Percentiles rank a stretch among this genome's conserved stretches.
These are phyloP conservation scores for Melanotaenia pygmaea DNA, from an alignment of 2,797 vertebrate species.

Conservation along the genomic window DNA sequence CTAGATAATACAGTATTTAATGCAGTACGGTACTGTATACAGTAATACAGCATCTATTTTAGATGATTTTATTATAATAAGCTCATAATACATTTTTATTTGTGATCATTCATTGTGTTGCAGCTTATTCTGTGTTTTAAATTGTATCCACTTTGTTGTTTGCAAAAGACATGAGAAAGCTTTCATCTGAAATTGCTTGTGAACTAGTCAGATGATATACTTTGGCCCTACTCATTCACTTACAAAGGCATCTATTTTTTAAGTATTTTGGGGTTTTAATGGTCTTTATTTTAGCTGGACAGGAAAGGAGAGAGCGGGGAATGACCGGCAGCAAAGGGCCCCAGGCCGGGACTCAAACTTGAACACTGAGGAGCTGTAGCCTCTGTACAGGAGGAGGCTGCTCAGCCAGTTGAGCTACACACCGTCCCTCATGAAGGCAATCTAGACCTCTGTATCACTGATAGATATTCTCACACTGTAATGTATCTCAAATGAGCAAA, in stretches of 20 bases:
- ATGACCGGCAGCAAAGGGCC: no score
- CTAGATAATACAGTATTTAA: background rate
- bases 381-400: no score
- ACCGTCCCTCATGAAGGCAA: conserved; percentile 4
- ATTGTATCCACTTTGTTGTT: background rate
- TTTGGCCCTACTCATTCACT: background rate
- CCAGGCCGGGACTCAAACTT: no score
- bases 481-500: conserved; percentile 41
- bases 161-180: background rate
- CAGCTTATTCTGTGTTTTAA: background rate
- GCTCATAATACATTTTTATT: background rate
- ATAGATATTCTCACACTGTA: conserved; percentile 42
- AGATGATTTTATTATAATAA: background rate
- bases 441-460: conserved; percentile 37
- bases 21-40: background rate
- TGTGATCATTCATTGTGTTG: background rate
- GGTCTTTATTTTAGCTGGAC: no score
- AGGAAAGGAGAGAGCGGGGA: no score
- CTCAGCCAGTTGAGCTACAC: no score
- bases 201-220: background rate
- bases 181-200: background rate
- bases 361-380: no score
- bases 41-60: background rate
- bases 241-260: background rate
- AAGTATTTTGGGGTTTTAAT: no score